Evolutionary conservation across 1,140 invertebrate species (phyloP).

Genomic region (Bacillus rossius): DNA sequence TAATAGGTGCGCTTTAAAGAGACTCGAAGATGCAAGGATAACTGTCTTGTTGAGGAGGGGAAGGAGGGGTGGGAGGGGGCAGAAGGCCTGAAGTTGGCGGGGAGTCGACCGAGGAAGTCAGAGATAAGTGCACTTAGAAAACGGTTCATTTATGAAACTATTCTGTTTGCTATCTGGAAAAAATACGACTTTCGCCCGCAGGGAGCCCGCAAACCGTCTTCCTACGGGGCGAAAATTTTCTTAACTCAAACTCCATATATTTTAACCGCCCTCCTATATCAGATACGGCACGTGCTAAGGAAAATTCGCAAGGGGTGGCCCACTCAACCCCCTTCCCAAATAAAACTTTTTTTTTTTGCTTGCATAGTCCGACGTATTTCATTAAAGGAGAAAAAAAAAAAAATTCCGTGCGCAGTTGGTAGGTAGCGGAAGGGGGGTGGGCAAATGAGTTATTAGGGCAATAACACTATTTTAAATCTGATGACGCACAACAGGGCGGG

Average conservation of each 20-base stretch:
- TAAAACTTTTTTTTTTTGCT: too few species aligned
- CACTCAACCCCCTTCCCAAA: too few species aligned
- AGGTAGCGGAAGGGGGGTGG: too few species aligned
- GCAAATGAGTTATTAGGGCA: too few species aligned
- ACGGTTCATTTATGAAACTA: slow-evolving; percentile 12
- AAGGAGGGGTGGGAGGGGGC: not conserved
- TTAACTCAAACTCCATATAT: slow-evolving; percentile 1
- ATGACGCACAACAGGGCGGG: too few species aligned
- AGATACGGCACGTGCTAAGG: too few species aligned
- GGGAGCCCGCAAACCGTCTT: not conserved
- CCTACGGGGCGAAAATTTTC: not conserved
- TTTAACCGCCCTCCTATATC: too few species aligned
- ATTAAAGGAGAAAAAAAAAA: too few species aligned
- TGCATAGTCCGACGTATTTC: too few species aligned
- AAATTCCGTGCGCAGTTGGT: too few species aligned
- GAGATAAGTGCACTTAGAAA: slow-evolving; percentile 12
- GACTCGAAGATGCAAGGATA: not conserved
- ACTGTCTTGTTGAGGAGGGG: not conserved
- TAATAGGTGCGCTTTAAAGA: not conserved
- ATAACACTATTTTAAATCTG: too few species aligned
- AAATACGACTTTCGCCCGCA: slow-evolving; percentile 1
- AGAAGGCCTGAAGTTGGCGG: not conserved
- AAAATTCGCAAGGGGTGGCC: too few species aligned
- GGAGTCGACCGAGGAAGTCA: not conserved
- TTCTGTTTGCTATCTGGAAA: slow-evolving; percentile 11